These are phyloP conservation scores for Plagodis dolabraria DNA, from an alignment of 2,888 invertebrate species.

Conservation along the genomic window DNA sequence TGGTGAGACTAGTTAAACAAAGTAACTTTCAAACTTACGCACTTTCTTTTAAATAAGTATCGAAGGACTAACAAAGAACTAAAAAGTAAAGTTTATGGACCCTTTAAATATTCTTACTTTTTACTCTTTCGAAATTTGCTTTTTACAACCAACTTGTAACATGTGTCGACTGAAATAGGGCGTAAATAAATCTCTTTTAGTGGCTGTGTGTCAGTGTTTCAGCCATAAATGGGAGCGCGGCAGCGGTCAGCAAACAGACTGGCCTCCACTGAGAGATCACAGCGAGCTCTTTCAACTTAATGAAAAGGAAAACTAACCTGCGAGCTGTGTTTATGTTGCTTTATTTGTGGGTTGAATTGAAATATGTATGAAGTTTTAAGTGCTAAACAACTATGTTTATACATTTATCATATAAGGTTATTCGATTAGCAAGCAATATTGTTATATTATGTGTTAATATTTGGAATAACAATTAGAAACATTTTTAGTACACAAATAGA, in stretches of 20 bases:
- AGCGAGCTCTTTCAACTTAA: conserved; percentile 23
- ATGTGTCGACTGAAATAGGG: conserved; percentile 57
- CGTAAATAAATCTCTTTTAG: conserved; percentile 65
- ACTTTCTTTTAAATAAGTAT: too few species aligned
- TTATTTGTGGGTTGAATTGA: neutral
- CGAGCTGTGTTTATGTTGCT: conserved; percentile 9
- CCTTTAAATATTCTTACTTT: conserved; percentile 13
- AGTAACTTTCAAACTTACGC: too few species aligned
- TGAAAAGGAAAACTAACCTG: conserved; percentile 20
- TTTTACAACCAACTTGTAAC: conserved; percentile 54
- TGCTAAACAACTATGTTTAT: too few species aligned
- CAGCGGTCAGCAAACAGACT: conserved; percentile 23
- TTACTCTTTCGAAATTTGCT: conserved; percentile 42
- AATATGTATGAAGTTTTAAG: conserved; percentile 1
- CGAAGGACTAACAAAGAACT: too few species aligned
- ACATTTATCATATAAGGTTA: too few species aligned
- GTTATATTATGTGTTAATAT: too few species aligned
- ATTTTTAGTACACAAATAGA: too few species aligned
- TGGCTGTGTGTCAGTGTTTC: conserved; percentile 43
- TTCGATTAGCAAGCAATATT: too few species aligned
- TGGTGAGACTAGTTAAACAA: too few species aligned
- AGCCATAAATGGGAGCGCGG: conserved; percentile 35
- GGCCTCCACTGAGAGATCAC: conserved; percentile 27
- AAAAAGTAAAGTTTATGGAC: too few species aligned
- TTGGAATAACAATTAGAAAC: too few species aligned